phyloP scores from a whole-genome alignment of 1,140 invertebrate species.

The Drosophila saltans region DNA sequence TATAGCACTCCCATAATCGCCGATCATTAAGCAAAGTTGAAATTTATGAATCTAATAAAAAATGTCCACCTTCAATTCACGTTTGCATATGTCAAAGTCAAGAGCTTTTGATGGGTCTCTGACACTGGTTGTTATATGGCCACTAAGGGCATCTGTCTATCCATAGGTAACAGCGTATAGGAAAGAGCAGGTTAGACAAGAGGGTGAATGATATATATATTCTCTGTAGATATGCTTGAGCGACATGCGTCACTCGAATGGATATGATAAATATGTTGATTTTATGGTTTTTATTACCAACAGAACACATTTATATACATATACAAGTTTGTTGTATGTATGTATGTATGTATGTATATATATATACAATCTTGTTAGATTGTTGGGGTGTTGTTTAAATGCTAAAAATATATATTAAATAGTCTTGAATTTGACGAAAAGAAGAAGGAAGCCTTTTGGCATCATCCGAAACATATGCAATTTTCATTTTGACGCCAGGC shows the following conservation, averaged over 20 bases:
- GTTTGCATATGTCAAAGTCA: constrained; percentile 67
- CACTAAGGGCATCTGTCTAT: constrained; percentile 1
- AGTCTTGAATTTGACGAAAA: constrained; percentile 27
- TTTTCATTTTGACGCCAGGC: constrained; percentile 37
- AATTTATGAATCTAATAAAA: constrained; percentile 67
- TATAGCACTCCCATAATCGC: constrained; percentile 39
- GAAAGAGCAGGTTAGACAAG: not conserved
- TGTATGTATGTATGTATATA: not conserved
- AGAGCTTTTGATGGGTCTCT: constrained; percentile 42
- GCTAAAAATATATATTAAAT: constrained; percentile 62
- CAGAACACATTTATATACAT: constrained; percentile 13
- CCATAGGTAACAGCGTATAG: not conserved
- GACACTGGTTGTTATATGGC: not conserved
- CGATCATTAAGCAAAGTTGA: constrained; percentile 39
- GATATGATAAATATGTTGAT: constrained; percentile 71
- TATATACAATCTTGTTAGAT: constrained; percentile 30
- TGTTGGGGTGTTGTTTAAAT: constrained; percentile 30
- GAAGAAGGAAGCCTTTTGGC: not conserved
- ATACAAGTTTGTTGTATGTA: not conserved
- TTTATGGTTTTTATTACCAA: constrained; percentile 72
- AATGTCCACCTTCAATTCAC: constrained; percentile 35
- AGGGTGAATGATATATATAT: not conserved
- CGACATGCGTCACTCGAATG: constrained; percentile 70
- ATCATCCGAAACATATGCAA: constrained; percentile 16
- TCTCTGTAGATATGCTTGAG: constrained; percentile 52